Evolutionary conservation across 30 jellyfish, hydroid and myxozoan genomes (phyloP).

Genomic region (Phacellophora camtschatica): DNA sequence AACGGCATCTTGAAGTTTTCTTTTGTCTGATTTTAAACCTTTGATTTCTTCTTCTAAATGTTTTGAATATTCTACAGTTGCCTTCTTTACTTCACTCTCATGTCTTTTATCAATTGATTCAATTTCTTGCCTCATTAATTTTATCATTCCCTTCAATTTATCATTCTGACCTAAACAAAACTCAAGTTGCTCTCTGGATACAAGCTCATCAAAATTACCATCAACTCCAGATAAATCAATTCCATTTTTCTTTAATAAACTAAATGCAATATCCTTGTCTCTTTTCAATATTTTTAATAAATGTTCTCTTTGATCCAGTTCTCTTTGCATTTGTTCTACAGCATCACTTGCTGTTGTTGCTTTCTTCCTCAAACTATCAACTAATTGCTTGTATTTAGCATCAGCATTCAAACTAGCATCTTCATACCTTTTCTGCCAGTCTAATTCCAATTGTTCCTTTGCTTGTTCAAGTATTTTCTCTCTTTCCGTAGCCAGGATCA

Average conservation of each 20-base stretch:
- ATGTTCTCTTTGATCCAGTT: constrained; percentile 59
- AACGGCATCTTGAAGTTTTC: constrained; percentile 3
- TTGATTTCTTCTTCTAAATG: constrained; percentile 46
- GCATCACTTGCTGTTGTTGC: neutral
- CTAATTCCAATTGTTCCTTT: constrained; percentile 68
- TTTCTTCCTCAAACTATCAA: constrained; percentile 25
- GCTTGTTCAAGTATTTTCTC: constrained; percentile 62
- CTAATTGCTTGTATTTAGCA: constrained; percentile 4
- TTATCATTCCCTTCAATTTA: constrained; percentile 38
- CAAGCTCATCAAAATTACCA: constrained; percentile 28
- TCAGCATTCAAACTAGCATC: constrained; percentile 40
- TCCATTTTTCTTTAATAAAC: constrained; percentile 46
- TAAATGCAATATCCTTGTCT: constrained; percentile 65
- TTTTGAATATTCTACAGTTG: constrained; percentile 30
- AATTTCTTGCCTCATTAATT: constrained; percentile 73
- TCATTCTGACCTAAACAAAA: constrained; percentile 26
- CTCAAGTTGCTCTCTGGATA: constrained; percentile 2
- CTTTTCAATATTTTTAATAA: constrained; percentile 40
- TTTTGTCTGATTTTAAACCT: constrained; percentile 16
- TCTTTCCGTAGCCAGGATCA: constrained; percentile 33
- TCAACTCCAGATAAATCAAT: constrained; percentile 12
- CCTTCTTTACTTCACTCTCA: neutral
- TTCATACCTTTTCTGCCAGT: constrained; percentile 74
- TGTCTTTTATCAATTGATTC: constrained; percentile 45
- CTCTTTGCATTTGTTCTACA: constrained; percentile 1